Base-by-base conservation (phyloP, 2,888 invertebrate species). In the Hydraecia micacea region DNA sequence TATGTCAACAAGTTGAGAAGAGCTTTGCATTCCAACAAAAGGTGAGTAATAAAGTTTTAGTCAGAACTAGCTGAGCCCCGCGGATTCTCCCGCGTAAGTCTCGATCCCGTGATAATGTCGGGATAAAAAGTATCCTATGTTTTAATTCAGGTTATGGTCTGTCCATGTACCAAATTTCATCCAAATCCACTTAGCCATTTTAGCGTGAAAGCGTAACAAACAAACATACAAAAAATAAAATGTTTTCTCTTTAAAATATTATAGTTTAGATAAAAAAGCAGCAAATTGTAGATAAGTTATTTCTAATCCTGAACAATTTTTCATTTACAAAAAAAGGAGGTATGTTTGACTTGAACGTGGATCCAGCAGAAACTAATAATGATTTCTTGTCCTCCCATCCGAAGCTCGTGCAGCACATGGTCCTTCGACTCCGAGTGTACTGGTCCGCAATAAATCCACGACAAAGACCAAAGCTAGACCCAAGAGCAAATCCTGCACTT, bases 261-360 rank as follows among this genome's bases (percentile, higher is more conserved):
- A 55, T 55, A 21, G 2, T 9, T 52, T 55, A 58, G 0, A 5
- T n/a, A 11, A 15, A 58, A 32, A 55, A 7, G 25, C 11, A 55
- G n/a, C 0, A 36, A n/a, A 67, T 25, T 49, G 4, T 42, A 36
- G 0, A 7, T 4, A 0, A 25, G 1, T 7, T 46, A 13, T 75
- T 32, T 32, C 1, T 62, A 25, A 73, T 28, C 1, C 6, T 39
- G 15, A 18, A 32, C 32, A 13, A 4, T 32, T 66, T 72, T 36
- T 82, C 52, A 73, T 52, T 90, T 93, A 80, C 91, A 94, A 93
- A 28, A 6, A 93, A 93, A 88, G 94, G 93, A 36, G 94, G 93
- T 75, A 89, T 94, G 0, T 94, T 88, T 76, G 92, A 94, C 76
- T 83, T 94, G 60, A 92, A 85, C 60, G 89, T 87, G 2, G 93